Base-by-base conservation (phyloP, 2,797 vertebrate genomes). In the Meda fulgida region DNA sequence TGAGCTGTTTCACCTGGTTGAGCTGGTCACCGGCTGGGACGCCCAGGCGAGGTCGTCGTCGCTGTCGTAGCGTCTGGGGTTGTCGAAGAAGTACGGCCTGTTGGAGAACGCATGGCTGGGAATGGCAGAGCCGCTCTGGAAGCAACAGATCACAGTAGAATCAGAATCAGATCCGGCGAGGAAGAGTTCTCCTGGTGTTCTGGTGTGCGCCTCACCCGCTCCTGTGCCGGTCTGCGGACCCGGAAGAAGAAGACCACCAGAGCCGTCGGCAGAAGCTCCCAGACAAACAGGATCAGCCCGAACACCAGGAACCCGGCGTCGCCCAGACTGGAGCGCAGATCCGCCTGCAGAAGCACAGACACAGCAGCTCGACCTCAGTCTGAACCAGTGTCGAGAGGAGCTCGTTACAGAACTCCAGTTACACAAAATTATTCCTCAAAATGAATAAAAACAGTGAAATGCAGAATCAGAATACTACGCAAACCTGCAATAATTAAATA, bases 231-330 rank as follows among this genome's bases (percentile, higher is more conserved):
- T 77, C 93, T 96, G 85, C 96, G 95, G 36, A 99, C 98, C 78
- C 98, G 96, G 94, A 99, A 99, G 94, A 98, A 98, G 92, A 96
- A 97, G 8, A 99, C 98, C 0, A 99, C 96, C 55, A 99, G 93
- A 48, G 97, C 96, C 19, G 97, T 98, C 71, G 98, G 98, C 63
- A 99, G 93, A 77, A 99, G 96, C 89, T 99, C 98, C 98, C 98
- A 99, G 11, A 98, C 89, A 19, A 99, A 98, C 58, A 99, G 93
- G 87, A 99, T 94, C 92, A 99, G 96, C 5, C 98, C 98, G 0
- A 99, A 99, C 43, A 98, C 96, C 0, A 99, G 88, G 76, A 98
- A 99, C 69, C 98, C 97, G 0, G 95, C 93, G 23, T 99, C 96
- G 1, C 97, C 97, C 89, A 99, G 92, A 84, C 97, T 97, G 18